Evolutionary conservation across 2,113 vertebrate species (phyloP).

Genomic region (Butorides virescens): DNA sequence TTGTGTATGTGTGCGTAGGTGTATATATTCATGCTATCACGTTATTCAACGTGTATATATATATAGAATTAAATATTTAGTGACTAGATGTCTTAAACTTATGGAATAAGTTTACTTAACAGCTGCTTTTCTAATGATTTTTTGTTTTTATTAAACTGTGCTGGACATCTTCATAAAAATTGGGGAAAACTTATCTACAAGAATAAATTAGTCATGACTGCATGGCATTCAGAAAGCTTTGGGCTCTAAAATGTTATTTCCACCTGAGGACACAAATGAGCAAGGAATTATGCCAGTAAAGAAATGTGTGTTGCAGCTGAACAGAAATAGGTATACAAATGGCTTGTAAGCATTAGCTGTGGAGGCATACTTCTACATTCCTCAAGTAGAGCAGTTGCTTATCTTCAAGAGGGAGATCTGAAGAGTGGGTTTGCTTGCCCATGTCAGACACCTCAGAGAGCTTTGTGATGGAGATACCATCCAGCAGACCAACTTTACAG

Average conservation of each 20-base stretch:
- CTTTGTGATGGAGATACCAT: background rate
- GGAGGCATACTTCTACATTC: background rate
- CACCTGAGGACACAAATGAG: constrained; percentile 1
- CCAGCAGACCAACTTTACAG: background rate
- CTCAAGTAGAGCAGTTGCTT: background rate
- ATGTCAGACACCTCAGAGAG: background rate
- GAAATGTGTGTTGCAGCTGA: background rate
- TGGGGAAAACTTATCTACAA: background rate
- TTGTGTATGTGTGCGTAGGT: background rate
- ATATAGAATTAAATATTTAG: background rate
- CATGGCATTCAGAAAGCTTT: background rate
- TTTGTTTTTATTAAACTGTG: background rate
- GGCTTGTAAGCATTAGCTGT: background rate
- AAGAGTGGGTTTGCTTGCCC: background rate
- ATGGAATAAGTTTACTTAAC: background rate
- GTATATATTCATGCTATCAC: background rate
- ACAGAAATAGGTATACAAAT: background rate
- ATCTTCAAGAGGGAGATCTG: background rate
- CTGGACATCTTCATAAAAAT: background rate
- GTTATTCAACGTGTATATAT: background rate
- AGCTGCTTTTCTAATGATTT: background rate
- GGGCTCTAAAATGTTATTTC: background rate
- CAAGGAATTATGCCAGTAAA: background rate
- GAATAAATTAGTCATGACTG: constrained; percentile 10
- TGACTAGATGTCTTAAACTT: background rate